These are phyloP conservation scores for Trissolcus brochymenae DNA, from an alignment of 2,888 invertebrate genomes.

Conservation along the genomic window DNA sequence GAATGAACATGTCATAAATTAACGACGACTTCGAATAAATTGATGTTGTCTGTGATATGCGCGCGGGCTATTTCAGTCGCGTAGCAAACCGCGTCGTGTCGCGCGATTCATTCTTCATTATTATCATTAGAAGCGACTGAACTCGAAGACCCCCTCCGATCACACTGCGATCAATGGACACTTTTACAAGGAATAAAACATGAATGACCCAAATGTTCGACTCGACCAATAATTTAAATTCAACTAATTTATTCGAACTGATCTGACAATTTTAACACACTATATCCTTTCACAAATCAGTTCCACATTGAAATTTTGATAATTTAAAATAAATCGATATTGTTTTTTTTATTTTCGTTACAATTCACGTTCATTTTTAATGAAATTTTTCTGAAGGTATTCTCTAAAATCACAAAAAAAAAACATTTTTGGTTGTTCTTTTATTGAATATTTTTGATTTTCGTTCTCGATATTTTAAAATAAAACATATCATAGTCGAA, in stretches of 20 bases:
- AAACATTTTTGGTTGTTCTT: no score
- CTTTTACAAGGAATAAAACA: slow-evolving; percentile 38
- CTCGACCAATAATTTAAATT: slow-evolving; percentile 16
- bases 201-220: slow-evolving; percentile 26
- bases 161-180: slow-evolving; percentile 34
- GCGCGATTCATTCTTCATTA: slow-evolving; percentile 39
- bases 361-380: no score
- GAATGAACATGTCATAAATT: slow-evolving; percentile 48
- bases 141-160: slow-evolving; percentile 17
- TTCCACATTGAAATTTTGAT: neutral
- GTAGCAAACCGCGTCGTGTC: slow-evolving; percentile 13
- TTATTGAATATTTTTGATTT: no score
- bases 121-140: slow-evolving; percentile 39
- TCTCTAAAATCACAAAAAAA: no score
- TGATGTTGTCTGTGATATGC: slow-evolving; percentile 22
- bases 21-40: slow-evolving; percentile 33
- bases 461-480: no score
- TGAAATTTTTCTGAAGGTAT: no score
- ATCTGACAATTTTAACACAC: neutral
- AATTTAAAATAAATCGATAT: neutral
- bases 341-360: no score
- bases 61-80: slow-evolving; percentile 29
- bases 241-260: slow-evolving; percentile 3
- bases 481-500: no score
- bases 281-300: neutral